Evolutionary conservation across 2,797 vertebrate species (phyloP).

Genomic region (Ficedula albicollis): DNA sequence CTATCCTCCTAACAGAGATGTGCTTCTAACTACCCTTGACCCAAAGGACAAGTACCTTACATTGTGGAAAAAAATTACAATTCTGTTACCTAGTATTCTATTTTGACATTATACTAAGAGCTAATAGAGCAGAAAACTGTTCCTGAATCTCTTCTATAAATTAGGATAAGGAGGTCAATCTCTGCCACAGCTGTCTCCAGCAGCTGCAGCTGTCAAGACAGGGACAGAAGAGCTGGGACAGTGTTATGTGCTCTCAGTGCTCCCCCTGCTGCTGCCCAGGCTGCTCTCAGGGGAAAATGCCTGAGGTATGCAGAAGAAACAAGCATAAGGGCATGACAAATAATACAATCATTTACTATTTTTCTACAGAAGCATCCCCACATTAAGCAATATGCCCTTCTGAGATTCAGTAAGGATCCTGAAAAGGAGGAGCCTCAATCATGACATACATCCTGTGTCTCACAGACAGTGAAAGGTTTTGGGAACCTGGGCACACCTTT

Average conservation of each 20-base stretch:
- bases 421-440: neutral
- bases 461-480: neutral
- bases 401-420: neutral
- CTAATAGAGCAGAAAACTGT: neutral
- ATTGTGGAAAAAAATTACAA: neutral
- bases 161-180: neutral
- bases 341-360: neutral
- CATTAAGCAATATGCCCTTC: neutral
- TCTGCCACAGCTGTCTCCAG: neutral
- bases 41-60: neutral
- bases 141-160: neutral
- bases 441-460: neutral
- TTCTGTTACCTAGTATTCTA: neutral
- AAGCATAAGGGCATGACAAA: neutral
- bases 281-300: neutral
- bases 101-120: neutral
- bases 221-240: rapidly evolving
- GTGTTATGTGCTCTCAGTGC: neutral
- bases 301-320: neutral
- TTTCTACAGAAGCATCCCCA: neutral
- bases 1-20: neutral
- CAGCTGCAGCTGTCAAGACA: neutral
- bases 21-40: neutral
- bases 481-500: neutral
- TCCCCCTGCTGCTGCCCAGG: slow-evolving; percentile 33